Percentiles rank a stretch among this genome's conserved stretches.
phyloP scores from a whole-genome alignment of 2,888 invertebrate genomes.

The Orthosia incerta region DNA sequence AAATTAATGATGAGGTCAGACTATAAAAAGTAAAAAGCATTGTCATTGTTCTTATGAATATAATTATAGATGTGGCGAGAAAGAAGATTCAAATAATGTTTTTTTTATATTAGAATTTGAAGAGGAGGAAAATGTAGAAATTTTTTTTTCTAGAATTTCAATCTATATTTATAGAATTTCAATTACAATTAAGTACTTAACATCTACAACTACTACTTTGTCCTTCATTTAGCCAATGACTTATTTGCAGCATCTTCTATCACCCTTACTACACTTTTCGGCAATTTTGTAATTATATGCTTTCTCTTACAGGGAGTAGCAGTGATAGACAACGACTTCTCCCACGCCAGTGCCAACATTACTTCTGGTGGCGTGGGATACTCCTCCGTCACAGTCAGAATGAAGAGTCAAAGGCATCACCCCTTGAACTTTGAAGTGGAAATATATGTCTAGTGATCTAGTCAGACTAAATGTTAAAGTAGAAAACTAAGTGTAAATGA shows the following conservation, averaged over 20 bases:
- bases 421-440: slow-evolving; percentile 88
- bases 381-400: slow-evolving; percentile 83
- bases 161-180: too few relatives aligned
- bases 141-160: background rate
- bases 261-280: background rate
- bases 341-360: slow-evolving; percentile 87
- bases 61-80: background rate
- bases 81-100: background rate
- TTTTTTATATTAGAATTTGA: slow-evolving; percentile 4
- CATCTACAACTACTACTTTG: too few relatives aligned
- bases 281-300: background rate
- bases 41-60: slow-evolving; percentile 36
- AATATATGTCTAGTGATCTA: slow-evolving; percentile 84
- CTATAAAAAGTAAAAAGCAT: background rate
- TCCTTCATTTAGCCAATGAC: background rate
- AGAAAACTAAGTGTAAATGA: slow-evolving; percentile 9
- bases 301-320: slow-evolving; percentile 83
- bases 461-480: slow-evolving; percentile 30
- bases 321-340: slow-evolving; percentile 87
- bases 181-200: too few relatives aligned
- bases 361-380: slow-evolving; percentile 86
- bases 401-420: slow-evolving; percentile 88
- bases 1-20: slow-evolving; percentile 20
- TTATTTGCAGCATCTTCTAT: background rate
- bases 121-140: background rate